phyloP scores from a whole-genome alignment of 2,113 vertebrate genomes.

The Actinemys pallida region DNA sequence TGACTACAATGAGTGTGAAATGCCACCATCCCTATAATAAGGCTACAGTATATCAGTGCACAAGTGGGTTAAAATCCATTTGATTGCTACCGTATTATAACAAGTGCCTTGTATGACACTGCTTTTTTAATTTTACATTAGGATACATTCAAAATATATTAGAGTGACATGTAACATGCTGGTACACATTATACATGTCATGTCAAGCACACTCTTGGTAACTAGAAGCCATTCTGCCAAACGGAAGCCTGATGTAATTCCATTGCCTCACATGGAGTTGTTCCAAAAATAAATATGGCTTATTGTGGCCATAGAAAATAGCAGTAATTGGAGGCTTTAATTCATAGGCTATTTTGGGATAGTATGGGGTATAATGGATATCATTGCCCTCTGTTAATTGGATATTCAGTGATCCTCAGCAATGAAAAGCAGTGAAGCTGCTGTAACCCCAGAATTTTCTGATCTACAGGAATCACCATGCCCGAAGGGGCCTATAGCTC shows the following conservation, averaged over 20 bases:
- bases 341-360: not conserved
- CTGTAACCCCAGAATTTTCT: not conserved
- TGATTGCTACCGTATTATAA: not conserved
- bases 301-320: not conserved
- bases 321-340: not conserved
- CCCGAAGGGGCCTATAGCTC: not conserved
- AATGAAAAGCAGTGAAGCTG: not conserved
- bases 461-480: not conserved
- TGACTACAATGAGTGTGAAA: not conserved
- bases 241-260: not conserved
- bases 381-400: not conserved
- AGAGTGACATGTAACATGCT: not conserved
- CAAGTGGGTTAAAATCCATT: not conserved
- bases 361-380: not conserved
- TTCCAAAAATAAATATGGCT: not conserved
- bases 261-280: not conserved
- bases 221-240: not conserved
- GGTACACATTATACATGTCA: not conserved
- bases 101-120: not conserved
- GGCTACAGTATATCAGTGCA: not conserved
- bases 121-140: not conserved
- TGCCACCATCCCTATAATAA: not conserved
- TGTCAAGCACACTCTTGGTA: not conserved
- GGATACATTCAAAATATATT: not conserved
- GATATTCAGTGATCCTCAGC: fast-evolving